Base-by-base conservation (phyloP, 2,888 invertebrate genomes). In the Parapristionchus giblindavisi region DNA sequence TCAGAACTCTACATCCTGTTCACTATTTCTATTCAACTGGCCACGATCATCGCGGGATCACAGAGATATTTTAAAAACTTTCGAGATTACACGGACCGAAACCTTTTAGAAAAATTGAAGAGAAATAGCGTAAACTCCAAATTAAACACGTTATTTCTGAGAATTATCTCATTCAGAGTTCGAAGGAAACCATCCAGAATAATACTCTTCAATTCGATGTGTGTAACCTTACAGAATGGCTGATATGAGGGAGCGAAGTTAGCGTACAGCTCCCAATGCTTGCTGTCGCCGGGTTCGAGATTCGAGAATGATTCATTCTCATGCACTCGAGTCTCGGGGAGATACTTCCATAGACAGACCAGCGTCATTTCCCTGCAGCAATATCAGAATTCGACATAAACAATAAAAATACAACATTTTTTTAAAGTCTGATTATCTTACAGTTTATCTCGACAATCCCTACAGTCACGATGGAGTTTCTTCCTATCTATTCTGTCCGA, bases 241-340 rank as follows among this genome's bases (percentile, higher is more conserved):
- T 92, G 73, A 51, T 60, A 51, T 32, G 29, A 24, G 4, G 60
- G 60, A 2, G 90, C 79, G 92, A 91, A 87, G 77, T 87, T 84
- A 21, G 90, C 87, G 24, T 24, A 89, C 82, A 75, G 90, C 89
- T 52, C 89, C 95, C 95, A 96, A 75, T 92, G 91, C 0, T 93
- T 93, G 91, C 91, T 92, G 65, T 91, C 91, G 61, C 92, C 89
- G 1, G 96, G 94, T 88, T 95, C 93, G 85, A 97, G 92, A 89
- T 96, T 95, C 29, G 94, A 93, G 89, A 93, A 94, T 79, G 92
- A 92, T 82, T 94, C 93, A 78, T 93, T 94, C 88, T 98, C 97
- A 1, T 94, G 92, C 36, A 95, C 92, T 76, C 93, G 92, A 88
- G 93, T 93, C 88, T 95, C 96, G 2, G 93, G 92, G 80, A 96